A percentile compares a stretch with the other conserved stretches of the same genome.
Conservation (phyloP, 2,797 vertebrate species). For the Sus cebifrons region DNA sequence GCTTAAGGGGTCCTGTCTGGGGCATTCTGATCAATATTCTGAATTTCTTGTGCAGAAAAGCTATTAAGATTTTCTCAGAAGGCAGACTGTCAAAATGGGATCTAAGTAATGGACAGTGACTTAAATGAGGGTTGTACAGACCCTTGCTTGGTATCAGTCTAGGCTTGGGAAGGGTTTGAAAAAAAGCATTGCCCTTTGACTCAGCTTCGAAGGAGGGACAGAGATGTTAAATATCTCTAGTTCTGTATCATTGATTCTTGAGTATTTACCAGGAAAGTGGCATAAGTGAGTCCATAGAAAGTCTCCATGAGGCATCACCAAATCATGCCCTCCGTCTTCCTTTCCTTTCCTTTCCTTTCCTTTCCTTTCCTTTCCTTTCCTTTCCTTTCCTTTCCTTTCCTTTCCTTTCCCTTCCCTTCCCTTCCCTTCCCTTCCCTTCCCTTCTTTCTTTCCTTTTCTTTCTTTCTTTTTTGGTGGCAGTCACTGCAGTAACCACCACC, state of each 20-base stretch:
- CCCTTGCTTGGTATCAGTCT: slow-evolving; percentile 42
- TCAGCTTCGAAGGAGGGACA: background rate
- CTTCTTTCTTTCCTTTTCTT: no score
- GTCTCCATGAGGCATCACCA: background rate
- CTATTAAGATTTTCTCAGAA: slow-evolving; percentile 51
- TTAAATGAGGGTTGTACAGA: background rate
- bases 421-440: no score
- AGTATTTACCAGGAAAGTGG: slow-evolving; percentile 5
- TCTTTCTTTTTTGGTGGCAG: background rate
- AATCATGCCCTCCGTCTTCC: background rate
- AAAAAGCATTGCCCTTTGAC: background rate
- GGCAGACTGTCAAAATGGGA: background rate
- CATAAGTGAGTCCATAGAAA: background rate
- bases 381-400: no score
- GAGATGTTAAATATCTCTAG: background rate
- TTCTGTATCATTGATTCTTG: background rate
- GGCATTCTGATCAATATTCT: slow-evolving; percentile 7
- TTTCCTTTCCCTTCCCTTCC: no score
- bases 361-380: no score
- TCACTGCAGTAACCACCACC: background rate
- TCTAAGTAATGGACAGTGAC: background rate
- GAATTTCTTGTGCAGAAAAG: background rate
- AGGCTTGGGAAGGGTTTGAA: slow-evolving; percentile 4
- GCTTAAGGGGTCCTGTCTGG: background rate
- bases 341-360: no score